A percentile compares a stretch with the other conserved stretches of the same genome.
Conservation (phyloP, 1,140 invertebrate genomes). For the Papilio helenus region DNA sequence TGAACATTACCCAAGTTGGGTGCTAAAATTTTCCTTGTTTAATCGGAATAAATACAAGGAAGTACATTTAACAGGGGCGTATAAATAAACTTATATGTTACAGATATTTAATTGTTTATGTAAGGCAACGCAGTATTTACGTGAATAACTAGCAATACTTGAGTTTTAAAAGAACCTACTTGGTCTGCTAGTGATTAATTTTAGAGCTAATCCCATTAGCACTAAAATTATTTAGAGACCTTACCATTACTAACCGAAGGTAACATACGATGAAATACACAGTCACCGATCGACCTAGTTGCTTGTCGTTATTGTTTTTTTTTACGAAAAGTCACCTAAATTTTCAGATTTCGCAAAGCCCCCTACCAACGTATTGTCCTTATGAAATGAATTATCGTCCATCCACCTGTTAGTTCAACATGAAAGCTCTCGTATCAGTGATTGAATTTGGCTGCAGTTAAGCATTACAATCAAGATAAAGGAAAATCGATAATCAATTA, state of each 20-base stretch:
- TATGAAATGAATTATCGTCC: no score
- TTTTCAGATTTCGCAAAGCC: no score
- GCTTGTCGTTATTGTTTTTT: no score
- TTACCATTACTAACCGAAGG: no score
- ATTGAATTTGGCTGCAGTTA: not conserved
- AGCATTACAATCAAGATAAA: not conserved
- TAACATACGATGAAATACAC: no score
- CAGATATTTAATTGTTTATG: constrained; percentile 2
- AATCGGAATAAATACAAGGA: constrained; percentile 27
- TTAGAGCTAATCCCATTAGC: no score
- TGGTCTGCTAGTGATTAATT: no score
- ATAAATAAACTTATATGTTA: constrained; percentile 25
- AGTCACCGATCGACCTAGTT: no score
- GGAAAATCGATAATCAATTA: not conserved
- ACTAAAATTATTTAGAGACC: no score
- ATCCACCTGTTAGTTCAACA: no score
- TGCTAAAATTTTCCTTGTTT: constrained; percentile 30
- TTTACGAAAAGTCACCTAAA: no score
- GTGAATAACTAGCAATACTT: not conserved
- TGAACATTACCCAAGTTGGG: not conserved
- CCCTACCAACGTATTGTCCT: no score
- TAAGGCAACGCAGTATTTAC: not conserved
- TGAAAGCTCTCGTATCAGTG: not conserved
- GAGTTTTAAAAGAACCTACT: not conserved
- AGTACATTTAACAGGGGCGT: constrained; percentile 27